These are phyloP conservation scores for Zaprionus nigranus DNA, from an alignment of 1,140 invertebrate genomes.

Conservation along the genomic window DNA sequence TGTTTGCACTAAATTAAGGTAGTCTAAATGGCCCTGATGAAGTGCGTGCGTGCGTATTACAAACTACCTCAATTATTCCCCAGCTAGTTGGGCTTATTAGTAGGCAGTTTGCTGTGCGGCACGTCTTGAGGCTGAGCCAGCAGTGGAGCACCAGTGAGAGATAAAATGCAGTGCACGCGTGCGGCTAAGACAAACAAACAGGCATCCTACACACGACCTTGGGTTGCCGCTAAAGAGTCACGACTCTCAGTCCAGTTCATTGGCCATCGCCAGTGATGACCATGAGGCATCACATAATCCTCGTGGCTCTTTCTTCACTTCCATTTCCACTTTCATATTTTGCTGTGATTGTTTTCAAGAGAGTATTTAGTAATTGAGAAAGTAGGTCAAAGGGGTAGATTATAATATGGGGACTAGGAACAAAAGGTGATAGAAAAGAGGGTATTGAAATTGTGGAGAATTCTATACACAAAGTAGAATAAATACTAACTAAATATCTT, in stretches of 20 bases:
- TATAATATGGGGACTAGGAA: neutral
- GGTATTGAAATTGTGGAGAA: neutral
- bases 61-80: slow-evolving; percentile 36
- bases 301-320: neutral
- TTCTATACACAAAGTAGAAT: too few species aligned
- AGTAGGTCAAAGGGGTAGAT: neutral
- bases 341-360: neutral
- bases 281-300: slow-evolving; percentile 33
- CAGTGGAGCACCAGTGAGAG: neutral
- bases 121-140: slow-evolving; percentile 13
- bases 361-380: neutral
- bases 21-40: slow-evolving; percentile 15
- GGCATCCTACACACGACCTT: slow-evolving; percentile 26
- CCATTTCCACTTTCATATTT: neutral
- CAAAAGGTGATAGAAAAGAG: neutral
- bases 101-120: slow-evolving; percentile 24
- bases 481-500: too few species aligned
- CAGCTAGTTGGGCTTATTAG: slow-evolving; percentile 21
- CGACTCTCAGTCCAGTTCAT: slow-evolving; percentile 16
- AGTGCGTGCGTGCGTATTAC: slow-evolving; percentile 20
- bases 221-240: neutral
- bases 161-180: slow-evolving; percentile 32
- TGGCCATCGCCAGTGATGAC: slow-evolving; percentile 16
- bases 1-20: slow-evolving; percentile 11
- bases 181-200: slow-evolving; percentile 21